phyloP scores from a whole-genome alignment of 2,797 vertebrate genomes.

The Coccyzus lansbergi region DNA sequence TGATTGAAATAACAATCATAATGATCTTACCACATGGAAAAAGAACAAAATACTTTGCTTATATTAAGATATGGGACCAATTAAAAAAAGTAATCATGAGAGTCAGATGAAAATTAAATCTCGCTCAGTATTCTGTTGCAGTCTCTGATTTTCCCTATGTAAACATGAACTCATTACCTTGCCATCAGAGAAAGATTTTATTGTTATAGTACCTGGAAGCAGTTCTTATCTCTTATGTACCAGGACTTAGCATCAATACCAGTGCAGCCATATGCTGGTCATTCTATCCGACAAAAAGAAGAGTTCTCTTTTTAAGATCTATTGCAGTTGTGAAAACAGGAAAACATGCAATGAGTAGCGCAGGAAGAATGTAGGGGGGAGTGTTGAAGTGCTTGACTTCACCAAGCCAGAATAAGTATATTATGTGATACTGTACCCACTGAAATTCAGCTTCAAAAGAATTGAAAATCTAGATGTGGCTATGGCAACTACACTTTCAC shows the following conservation, averaged over 20 bases:
- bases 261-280: not conserved
- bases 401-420: not conserved
- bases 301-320: constrained; percentile 24
- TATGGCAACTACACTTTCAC: not conserved
- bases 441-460: constrained; percentile 34
- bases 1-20: not conserved
- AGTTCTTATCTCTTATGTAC: constrained; percentile 42
- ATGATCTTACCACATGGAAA: not conserved
- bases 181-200: not conserved
- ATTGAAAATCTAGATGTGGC: constrained; percentile 22
- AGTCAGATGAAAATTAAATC: constrained; percentile 8
- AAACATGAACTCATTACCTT: constrained; percentile 15
- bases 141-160: not conserved
- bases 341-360: not conserved
- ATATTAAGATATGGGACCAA: not conserved
- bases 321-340: constrained; percentile 61
- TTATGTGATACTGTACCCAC: not conserved
- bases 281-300: not conserved
- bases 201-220: constrained; percentile 52
- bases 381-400: not conserved
- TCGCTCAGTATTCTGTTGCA: not conserved
- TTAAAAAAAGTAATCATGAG: not conserved
- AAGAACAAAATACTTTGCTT: not conserved
- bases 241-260: not conserved
- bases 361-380: not conserved